phyloP scores from a whole-genome alignment of 2,888 invertebrate species.

The Augochlorella aurata region DNA sequence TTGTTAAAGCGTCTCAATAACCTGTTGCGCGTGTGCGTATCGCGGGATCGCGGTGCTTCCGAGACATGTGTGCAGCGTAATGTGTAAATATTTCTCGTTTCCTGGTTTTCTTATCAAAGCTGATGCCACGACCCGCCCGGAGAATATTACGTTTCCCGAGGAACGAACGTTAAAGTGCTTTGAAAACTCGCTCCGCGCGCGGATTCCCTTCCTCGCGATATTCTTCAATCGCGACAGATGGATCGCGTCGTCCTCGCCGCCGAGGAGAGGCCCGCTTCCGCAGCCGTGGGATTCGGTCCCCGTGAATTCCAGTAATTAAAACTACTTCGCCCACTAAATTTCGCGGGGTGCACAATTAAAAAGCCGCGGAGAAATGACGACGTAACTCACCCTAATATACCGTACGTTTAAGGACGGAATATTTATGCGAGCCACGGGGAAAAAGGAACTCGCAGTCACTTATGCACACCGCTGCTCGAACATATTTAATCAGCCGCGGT shows the following conservation, averaged over 20 bases:
- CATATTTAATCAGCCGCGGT: constrained; percentile 1
- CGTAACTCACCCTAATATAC: constrained; percentile 19
- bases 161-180: constrained; percentile 33
- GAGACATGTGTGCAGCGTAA: constrained; percentile 28
- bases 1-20: constrained; percentile 35
- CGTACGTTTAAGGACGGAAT: not conserved
- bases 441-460: constrained; percentile 9
- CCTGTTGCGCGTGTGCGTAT: constrained; percentile 47
- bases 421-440: constrained; percentile 19
- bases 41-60: constrained; percentile 23
- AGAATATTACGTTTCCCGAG: constrained; percentile 48
- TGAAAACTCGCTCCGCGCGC: constrained; percentile 7
- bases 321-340: constrained; percentile 31
- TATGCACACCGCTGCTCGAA: not conserved
- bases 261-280: not conserved
- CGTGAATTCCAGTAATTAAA: constrained; percentile 33
- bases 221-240: not conserved
- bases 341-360: constrained; percentile 29
- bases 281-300: constrained; percentile 11
- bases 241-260: not conserved
- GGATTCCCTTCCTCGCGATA: not conserved
- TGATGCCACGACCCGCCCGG: constrained; percentile 14
- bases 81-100: constrained; percentile 30
- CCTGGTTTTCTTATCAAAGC: constrained; percentile 36
- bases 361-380: constrained; percentile 29